phyloP scores from a whole-genome alignment of 2,888 invertebrate genomes.

The Oscheius onirici region DNA sequence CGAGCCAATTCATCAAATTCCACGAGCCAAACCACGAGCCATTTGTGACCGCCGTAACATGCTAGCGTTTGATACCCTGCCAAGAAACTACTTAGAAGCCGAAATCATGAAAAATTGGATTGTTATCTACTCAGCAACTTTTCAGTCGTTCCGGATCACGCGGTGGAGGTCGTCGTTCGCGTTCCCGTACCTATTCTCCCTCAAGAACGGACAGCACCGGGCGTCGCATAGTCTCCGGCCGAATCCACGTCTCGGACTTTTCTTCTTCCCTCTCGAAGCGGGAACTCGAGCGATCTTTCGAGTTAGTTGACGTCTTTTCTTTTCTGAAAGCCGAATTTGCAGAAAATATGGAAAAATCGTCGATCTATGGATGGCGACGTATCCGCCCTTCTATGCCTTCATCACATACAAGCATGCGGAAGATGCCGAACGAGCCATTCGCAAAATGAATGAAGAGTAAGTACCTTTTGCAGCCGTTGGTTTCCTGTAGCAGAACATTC shows the following conservation, averaged over 20 bases:
- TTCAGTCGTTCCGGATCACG: slow-evolving; percentile 28
- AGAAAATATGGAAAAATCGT: slow-evolving; percentile 30
- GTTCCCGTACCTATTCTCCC: slow-evolving; percentile 31
- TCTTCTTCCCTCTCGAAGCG: slow-evolving; percentile 22
- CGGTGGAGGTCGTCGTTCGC: slow-evolving; percentile 28
- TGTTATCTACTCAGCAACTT: too few relatives aligned
- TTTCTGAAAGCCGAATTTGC: not conserved
- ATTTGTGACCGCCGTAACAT: too few relatives aligned
- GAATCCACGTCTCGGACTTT: slow-evolving; percentile 35
- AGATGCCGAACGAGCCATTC: slow-evolving; percentile 33
- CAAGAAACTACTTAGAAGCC: too few relatives aligned
- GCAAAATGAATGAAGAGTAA: slow-evolving; percentile 36
- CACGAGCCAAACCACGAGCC: too few relatives aligned
- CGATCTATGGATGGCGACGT: slow-evolving; percentile 36
- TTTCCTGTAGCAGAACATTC: too few relatives aligned
- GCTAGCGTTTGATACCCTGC: too few relatives aligned
- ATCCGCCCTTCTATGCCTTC: slow-evolving; percentile 37
- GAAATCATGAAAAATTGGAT: too few relatives aligned
- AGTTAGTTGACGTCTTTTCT: slow-evolving; percentile 8
- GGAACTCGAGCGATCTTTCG: slow-evolving; percentile 33
- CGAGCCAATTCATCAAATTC: too few relatives aligned
- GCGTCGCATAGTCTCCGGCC: slow-evolving; percentile 23
- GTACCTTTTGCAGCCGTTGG: too few relatives aligned
- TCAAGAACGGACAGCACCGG: slow-evolving; percentile 27
- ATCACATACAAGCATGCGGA: slow-evolving; percentile 33